A percentile compares a stretch with the other conserved stretches of the same genome.
These are phyloP conservation scores for Campaea margaritaria DNA, from an alignment of 2,888 invertebrate genomes.

Conservation along the genomic window DNA sequence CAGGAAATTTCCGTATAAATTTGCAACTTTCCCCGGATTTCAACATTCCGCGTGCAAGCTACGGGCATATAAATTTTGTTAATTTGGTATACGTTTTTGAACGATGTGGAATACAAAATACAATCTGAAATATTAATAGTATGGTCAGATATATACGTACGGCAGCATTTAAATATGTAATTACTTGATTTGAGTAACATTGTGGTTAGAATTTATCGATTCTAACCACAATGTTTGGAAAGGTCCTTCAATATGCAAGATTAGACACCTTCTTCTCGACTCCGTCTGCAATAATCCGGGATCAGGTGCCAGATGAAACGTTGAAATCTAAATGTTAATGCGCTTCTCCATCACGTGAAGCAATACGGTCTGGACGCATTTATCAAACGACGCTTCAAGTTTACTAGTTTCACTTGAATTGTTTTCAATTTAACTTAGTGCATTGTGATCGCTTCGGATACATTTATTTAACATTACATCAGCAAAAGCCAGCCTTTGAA, in stretches of 20 bases:
- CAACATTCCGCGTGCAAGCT: constrained; percentile 6
- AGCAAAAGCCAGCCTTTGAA: not conserved
- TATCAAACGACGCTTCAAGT: constrained; percentile 16
- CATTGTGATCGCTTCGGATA: constrained; percentile 2
- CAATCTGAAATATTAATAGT: too few species aligned
- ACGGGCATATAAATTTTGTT: constrained; percentile 5
- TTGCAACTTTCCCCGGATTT: constrained; percentile 19
- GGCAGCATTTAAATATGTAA: not conserved
- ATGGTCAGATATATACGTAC: too few species aligned
- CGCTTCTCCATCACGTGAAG: constrained; percentile 22
- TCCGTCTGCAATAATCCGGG: constrained; percentile 41
- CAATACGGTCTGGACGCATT: constrained; percentile 13
- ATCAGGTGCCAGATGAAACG: constrained; percentile 45
- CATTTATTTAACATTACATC: not conserved
- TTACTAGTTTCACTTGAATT: constrained; percentile 14
- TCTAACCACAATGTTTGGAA: constrained; percentile 40
- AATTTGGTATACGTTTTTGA: not conserved
- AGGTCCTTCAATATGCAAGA: constrained; percentile 39
- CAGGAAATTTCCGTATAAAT: constrained; percentile 18
- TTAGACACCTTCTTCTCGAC: constrained; percentile 34
- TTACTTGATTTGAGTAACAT: too few species aligned
- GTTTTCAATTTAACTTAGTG: constrained; percentile 9
- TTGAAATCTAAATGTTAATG: constrained; percentile 53
- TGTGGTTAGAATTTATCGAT: too few species aligned
- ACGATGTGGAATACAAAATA: not conserved